Percentiles rank a stretch among this genome's conserved stretches.
Evolutionary conservation across 2,797 vertebrate genomes (phyloP).

Genomic region (Spheniscus humboldti): DNA sequence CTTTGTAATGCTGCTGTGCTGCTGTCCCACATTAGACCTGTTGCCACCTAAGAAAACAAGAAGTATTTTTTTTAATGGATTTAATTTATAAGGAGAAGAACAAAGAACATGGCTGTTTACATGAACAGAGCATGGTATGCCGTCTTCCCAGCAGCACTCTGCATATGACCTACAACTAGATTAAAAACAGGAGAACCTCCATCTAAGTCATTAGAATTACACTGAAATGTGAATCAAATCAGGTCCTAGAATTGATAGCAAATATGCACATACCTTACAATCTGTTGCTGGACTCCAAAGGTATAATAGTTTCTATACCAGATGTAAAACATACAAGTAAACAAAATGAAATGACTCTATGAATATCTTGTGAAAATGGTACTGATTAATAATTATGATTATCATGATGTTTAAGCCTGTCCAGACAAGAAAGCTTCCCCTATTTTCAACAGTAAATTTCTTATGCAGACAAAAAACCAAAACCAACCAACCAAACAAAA

Average conservation of each 20-base stretch:
- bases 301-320: background rate
- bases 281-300: background rate
- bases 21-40: background rate
- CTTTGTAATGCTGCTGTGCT: background rate
- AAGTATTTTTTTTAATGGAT: background rate
- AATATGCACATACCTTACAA: background rate
- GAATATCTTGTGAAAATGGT: background rate
- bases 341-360: background rate
- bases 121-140: background rate
- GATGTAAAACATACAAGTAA: background rate
- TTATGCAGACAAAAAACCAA: background rate
- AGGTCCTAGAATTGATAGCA: background rate
- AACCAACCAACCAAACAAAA: background rate
- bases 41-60: background rate
- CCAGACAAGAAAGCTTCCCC: background rate
- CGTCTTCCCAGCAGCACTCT: background rate
- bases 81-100: background rate
- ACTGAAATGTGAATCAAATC: background rate
- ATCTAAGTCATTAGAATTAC: background rate
- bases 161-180: background rate
- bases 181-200: background rate
- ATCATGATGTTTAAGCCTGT: background rate
- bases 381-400: background rate
- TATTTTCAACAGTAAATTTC: background rate
- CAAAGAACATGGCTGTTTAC: background rate